These are phyloP conservation scores for Drosophila aldrichi DNA, from an alignment of 2,888 invertebrate genomes.

Conservation along the genomic window DNA sequence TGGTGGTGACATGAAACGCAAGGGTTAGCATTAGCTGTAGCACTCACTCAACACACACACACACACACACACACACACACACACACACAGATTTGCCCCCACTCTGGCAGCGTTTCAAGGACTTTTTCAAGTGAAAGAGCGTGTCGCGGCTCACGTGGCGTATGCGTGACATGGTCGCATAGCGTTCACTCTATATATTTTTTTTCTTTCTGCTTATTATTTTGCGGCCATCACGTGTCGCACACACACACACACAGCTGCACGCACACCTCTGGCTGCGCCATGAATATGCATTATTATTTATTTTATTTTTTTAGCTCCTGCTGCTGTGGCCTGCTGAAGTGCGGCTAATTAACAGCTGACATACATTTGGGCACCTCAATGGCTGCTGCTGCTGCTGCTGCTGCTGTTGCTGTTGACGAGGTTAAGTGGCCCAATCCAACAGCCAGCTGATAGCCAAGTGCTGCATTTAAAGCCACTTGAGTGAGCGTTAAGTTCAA, in stretches of 20 bases:
- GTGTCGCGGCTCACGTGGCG: constrained; percentile 57
- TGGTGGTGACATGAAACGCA: constrained; percentile 32
- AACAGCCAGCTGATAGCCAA: constrained; percentile 12
- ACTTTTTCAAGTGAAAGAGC: constrained; percentile 53
- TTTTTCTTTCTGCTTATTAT: constrained; percentile 2
- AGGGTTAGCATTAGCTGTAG: constrained; percentile 31
- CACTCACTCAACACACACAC: too few species aligned
- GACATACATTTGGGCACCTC: constrained; percentile 63
- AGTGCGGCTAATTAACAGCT: constrained; percentile 66
- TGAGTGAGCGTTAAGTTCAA: constrained; percentile 29
- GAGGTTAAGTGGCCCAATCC: constrained; percentile 45
- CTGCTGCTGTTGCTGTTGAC: constrained; percentile 21
- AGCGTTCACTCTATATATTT: constrained; percentile 20
- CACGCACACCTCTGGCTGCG: constrained; percentile 22
- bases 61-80: too few species aligned
- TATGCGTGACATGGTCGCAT: constrained; percentile 65
- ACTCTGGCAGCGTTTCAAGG: constrained; percentile 53
- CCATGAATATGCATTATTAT: constrained; percentile 72
- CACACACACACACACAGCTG: constrained; percentile 17
- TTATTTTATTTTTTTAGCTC: constrained; percentile 29
- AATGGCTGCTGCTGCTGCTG: constrained; percentile 29
- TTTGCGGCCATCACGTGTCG: constrained; percentile 33
- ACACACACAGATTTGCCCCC: background rate
- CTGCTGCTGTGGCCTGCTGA: constrained; percentile 31
- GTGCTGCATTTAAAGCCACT: constrained; percentile 28